Conservation (phyloP, 2,888 invertebrate genomes). For the Caenorhabditis sulstoni region DNA sequence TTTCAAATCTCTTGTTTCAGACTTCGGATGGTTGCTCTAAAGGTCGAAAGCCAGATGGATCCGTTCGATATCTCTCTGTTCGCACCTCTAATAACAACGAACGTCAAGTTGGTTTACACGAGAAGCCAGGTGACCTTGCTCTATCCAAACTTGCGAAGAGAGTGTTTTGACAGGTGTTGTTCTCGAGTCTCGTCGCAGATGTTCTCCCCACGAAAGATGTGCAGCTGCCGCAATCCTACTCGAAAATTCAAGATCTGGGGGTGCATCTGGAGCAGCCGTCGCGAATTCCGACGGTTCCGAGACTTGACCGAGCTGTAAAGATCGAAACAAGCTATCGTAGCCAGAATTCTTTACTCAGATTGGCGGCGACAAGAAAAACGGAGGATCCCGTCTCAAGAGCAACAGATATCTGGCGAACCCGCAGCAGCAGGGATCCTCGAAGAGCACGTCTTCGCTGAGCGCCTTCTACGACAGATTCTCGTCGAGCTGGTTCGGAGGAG, state of each 20-base stretch:
- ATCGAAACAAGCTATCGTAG: not conserved
- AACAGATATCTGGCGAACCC: conserved; percentile 67
- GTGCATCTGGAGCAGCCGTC: conserved; percentile 61
- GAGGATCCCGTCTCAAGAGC: conserved; percentile 47
- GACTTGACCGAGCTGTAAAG: conserved; percentile 58
- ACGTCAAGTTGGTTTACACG: conserved; percentile 62
- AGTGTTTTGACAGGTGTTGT: conserved; percentile 44
- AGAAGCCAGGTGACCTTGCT: conserved; percentile 63
- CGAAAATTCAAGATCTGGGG: conserved; percentile 56
- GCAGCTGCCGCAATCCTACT: conserved; percentile 54
- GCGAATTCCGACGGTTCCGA: conserved; percentile 61
- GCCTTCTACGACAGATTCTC: conserved; percentile 68
- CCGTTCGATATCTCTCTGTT: conserved; percentile 69
- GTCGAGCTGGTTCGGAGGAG: conserved; percentile 66
- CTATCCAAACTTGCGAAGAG: not conserved
- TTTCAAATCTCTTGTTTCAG: conserved; percentile 2
- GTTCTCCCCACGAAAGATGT: conserved; percentile 61
- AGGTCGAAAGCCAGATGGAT: conserved; percentile 63
- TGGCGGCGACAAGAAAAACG: conserved; percentile 53
- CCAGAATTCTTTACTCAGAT: conserved; percentile 42
- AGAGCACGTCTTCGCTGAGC: conserved; percentile 62
- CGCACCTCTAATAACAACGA: conserved; percentile 62
- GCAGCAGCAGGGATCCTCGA: conserved; percentile 48
- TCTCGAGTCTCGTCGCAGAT: conserved; percentile 57
- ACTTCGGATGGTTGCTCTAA: conserved; percentile 26